These are phyloP conservation scores for Eubasilissa regina DNA, from an alignment of 1,140 invertebrate species.

Conservation along the genomic window DNA sequence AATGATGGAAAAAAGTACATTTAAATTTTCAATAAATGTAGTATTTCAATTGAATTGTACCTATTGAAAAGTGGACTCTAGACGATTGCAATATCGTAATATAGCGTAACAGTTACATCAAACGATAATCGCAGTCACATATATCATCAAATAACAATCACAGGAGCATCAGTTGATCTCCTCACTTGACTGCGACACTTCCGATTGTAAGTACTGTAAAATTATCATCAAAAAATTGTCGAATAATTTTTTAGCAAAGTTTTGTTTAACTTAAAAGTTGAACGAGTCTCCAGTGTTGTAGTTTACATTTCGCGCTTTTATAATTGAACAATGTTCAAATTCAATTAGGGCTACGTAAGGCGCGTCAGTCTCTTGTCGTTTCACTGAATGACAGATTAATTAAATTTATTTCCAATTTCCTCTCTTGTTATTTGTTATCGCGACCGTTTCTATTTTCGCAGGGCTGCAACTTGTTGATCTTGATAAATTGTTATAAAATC, in stretches of 20 bases:
- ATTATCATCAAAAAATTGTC: too few species aligned
- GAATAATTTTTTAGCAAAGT: background rate
- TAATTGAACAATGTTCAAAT: background rate
- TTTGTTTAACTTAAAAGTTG: background rate
- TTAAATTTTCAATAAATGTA: too few species aligned
- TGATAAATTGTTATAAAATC: background rate
- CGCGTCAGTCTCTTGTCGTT: slow-evolving; percentile 16
- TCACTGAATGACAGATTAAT: slow-evolving; percentile 12
- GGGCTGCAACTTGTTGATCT: slow-evolving; percentile 5
- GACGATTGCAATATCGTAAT: too few species aligned
- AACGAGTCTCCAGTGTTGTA: background rate
- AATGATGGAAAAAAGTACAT: too few species aligned
- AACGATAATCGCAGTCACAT: too few species aligned
- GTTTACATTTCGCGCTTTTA: background rate
- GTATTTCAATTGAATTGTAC: too few species aligned
- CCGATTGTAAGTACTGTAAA: too few species aligned
- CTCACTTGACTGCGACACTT: too few species aligned
- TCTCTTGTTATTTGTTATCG: background rate
- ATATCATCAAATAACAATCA: too few species aligned
- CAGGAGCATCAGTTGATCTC: too few species aligned
- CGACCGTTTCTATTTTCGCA: background rate
- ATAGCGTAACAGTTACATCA: too few species aligned
- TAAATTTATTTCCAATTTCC: background rate
- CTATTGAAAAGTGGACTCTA: too few species aligned
- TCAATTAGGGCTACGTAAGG: background rate